Conservation (phyloP, 2,797 vertebrate species). For the Enoplosus armatus region DNA sequence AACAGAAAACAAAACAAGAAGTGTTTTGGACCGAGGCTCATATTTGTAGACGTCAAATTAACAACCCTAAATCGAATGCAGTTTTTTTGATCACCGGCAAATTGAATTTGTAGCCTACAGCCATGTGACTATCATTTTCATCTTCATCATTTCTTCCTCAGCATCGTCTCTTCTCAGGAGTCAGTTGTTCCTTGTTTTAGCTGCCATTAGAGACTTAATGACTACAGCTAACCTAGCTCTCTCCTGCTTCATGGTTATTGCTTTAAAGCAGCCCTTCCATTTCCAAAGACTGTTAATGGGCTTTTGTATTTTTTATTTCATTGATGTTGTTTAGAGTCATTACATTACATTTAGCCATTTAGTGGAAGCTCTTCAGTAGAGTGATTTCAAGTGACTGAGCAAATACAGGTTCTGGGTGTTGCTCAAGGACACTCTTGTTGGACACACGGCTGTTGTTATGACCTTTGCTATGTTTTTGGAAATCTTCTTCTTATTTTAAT, state of each 20-base stretch:
- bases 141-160: constrained; percentile 44
- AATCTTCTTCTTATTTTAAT: neutral
- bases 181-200: constrained; percentile 62
- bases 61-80: constrained; percentile 44
- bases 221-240: constrained; percentile 58
- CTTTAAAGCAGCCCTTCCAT: constrained; percentile 53
- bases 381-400: constrained; percentile 40
- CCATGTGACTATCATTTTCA: constrained; percentile 65
- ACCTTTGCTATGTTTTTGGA: neutral
- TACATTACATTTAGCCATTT: constrained; percentile 58
- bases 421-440: constrained; percentile 26
- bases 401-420: constrained; percentile 36
- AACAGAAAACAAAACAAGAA: constrained; percentile 65
- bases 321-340: constrained; percentile 64
- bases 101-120: constrained; percentile 71
- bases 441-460: constrained; percentile 14
- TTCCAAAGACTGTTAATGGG: constrained; percentile 54
- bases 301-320: constrained; percentile 64
- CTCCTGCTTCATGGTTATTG: constrained; percentile 68
- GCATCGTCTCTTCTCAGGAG: constrained; percentile 52
- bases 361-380: constrained; percentile 25
- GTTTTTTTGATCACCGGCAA: constrained; percentile 43
- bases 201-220: constrained; percentile 67
- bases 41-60: constrained; percentile 73
- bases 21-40: constrained; percentile 45